Conservation (phyloP, 2,888 invertebrate species). For the Sinopyrophorus schimmeli region DNA sequence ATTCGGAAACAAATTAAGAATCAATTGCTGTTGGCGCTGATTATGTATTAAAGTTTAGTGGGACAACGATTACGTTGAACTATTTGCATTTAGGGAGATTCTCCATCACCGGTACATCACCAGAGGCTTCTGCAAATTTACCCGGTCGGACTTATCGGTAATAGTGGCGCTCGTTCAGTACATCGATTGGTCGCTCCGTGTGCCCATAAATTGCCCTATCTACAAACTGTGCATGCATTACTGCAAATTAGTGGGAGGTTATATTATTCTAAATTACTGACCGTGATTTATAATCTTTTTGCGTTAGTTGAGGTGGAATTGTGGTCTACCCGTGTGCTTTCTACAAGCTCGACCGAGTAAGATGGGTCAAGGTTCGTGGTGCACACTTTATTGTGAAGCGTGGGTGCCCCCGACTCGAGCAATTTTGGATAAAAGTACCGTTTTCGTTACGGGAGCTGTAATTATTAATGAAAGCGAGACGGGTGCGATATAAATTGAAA, state of each 20-base stretch:
- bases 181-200: slow-evolving; percentile 45
- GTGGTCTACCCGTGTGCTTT: slow-evolving; percentile 10
- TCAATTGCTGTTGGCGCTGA: slow-evolving; percentile 6
- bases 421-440: no score
- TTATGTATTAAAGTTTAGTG: slow-evolving; percentile 15
- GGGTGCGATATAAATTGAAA: no score
- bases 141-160: slow-evolving; percentile 38
- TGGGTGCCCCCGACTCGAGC: no score
- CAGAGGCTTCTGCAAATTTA: slow-evolving; percentile 39
- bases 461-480: no score
- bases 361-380: slow-evolving; percentile 7
- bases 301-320: slow-evolving; percentile 37
- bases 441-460: no score
- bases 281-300: slow-evolving; percentile 37
- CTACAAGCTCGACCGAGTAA: background rate
- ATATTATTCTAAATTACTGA: slow-evolving; percentile 45
- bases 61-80: slow-evolving; percentile 29
- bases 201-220: slow-evolving; percentile 46
- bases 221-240: slow-evolving; percentile 46
- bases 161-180: slow-evolving; percentile 36
- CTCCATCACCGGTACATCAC: slow-evolving; percentile 36
- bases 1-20: no score
- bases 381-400: no score
- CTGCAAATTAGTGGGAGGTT: slow-evolving; percentile 45
- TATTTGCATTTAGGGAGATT: slow-evolving; percentile 39